Percentiles rank a stretch among this genome's conserved stretches.
phyloP scores from a whole-genome alignment of 2,113 vertebrate genomes.

The Hemiscyllium ocellatum region DNA sequence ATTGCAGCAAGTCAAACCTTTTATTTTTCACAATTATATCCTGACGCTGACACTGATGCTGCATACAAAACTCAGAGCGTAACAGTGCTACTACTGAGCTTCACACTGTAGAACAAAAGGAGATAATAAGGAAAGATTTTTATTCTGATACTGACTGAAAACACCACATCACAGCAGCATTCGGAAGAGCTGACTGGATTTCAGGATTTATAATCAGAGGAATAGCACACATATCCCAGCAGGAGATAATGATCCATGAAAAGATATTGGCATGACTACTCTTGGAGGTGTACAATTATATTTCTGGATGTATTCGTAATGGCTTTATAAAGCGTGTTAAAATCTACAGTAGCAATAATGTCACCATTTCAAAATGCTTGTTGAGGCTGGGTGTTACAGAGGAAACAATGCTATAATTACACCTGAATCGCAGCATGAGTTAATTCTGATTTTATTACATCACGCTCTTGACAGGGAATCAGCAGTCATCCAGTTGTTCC shows the following conservation, averaged over 20 bases:
- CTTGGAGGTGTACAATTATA: neutral
- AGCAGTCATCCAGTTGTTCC: neutral
- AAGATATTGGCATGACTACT: neutral
- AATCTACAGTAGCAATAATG: conserved; percentile 7
- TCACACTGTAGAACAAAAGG: neutral
- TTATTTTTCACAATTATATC: too few species aligned
- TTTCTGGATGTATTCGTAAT: neutral
- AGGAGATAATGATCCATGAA: neutral
- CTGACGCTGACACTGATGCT: too few species aligned
- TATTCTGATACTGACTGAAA: neutral
- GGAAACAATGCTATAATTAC: conserved; percentile 32
- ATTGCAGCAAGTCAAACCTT: too few species aligned
- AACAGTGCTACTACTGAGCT: neutral
- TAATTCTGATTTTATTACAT: conserved; percentile 27
- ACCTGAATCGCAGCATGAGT: neutral
- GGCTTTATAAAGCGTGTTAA: neutral
- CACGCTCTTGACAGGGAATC: conserved; percentile 12
- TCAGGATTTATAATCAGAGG: neutral
- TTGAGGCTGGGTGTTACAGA: neutral
- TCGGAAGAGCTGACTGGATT: neutral
- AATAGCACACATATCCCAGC: neutral
- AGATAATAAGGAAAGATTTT: neutral
- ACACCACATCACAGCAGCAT: neutral
- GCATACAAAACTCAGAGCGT: neutral
- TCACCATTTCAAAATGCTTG: neutral